phyloP scores from a whole-genome alignment of 2,888 invertebrate genomes.

The Oscheius sp. region DNA sequence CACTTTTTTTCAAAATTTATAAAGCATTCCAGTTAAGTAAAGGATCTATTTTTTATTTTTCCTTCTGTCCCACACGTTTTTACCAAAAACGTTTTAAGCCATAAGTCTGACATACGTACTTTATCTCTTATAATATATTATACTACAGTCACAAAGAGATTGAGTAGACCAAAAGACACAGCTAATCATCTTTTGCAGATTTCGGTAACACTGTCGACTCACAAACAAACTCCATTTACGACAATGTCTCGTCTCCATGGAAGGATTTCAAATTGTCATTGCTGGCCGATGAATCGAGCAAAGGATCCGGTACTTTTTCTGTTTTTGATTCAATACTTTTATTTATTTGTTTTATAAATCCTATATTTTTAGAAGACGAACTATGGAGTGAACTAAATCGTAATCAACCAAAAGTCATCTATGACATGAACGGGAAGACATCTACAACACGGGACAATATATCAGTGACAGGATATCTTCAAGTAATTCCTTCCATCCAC shows the following conservation, averaged over 20 bases:
- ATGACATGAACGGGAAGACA: conserved; percentile 15
- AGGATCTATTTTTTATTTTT: too few relatives aligned
- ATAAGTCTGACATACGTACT: too few relatives aligned
- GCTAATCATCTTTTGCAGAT: neutral
- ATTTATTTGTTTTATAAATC: neutral
- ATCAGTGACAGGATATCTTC: conserved; percentile 7
- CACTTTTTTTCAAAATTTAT: too few relatives aligned
- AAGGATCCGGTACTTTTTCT: conserved; percentile 11
- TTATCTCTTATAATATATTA: too few relatives aligned
- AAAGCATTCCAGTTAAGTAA: too few relatives aligned
- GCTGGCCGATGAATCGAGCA: conserved; percentile 22
- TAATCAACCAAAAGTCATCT: conserved; percentile 18
- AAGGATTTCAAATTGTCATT: conserved; percentile 22
- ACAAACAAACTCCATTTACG: conserved; percentile 18
- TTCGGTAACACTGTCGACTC: conserved; percentile 21
- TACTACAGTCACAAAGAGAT: neutral
- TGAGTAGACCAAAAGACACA: neutral
- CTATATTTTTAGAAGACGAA: conserved; percentile 12
- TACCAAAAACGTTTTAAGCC: too few relatives aligned
- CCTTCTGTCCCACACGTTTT: too few relatives aligned
- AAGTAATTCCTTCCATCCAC: neutral
- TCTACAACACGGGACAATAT: conserved; percentile 4
- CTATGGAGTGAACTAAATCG: conserved; percentile 10
- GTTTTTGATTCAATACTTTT: neutral
- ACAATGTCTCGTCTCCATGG: conserved; percentile 30